A percentile compares a stretch with the other conserved stretches of the same genome.
Conservation (phyloP, 2,888 invertebrate genomes). For the Scaptomyza parva region DNA sequence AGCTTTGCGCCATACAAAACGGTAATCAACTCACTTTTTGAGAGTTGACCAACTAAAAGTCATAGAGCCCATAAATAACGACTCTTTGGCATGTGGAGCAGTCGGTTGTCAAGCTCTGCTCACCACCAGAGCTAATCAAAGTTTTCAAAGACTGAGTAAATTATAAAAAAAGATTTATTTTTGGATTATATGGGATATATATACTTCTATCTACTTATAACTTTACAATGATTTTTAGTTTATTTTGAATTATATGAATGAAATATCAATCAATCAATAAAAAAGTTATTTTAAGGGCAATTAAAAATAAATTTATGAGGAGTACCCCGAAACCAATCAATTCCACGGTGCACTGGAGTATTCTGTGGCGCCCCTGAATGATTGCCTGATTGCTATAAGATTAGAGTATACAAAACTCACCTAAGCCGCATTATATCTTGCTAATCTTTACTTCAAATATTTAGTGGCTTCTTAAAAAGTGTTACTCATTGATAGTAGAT, state of each 20-base stretch:
- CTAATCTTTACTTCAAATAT: not conserved
- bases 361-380: too few species aligned
- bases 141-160: not conserved
- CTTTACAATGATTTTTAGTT: too few species aligned
- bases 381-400: too few species aligned
- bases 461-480: not conserved
- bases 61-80: conserved; percentile 10
- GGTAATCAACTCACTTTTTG: not conserved
- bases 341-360: too few species aligned
- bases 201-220: too few species aligned
- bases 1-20: not conserved
- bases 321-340: too few species aligned
- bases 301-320: too few species aligned
- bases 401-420: too few species aligned
- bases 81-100: conserved; percentile 9
- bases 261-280: too few species aligned
- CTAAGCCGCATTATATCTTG: too few species aligned
- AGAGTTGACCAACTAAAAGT: conserved; percentile 5
- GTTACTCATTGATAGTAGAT: conserved; percentile 15
- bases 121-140: not conserved
- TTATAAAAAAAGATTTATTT: not conserved
- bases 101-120: conserved; percentile 17
- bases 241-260: too few species aligned
- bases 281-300: too few species aligned
- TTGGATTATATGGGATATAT: not conserved